Base-by-base conservation (phyloP, 2,888 invertebrate species). In the Blastobasis adustella region DNA sequence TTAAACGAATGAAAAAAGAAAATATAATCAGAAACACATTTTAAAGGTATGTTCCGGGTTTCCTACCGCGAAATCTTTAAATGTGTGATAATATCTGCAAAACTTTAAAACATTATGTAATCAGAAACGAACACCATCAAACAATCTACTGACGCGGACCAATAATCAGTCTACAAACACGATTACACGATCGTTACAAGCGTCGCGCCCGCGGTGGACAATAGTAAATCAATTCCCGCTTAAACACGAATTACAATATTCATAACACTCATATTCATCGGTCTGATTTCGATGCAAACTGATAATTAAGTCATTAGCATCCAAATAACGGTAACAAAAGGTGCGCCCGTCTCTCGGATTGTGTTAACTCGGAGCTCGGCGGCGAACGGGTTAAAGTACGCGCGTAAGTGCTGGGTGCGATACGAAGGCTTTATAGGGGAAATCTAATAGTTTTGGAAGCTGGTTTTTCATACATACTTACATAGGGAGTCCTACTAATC, bases 291-390 rank as follows among this genome's bases (percentile, higher is more conserved):
- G 54, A 52, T 58, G 59, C 69, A 85, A 85, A 80, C 73, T 76
- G 80, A 74, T 85, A 83, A 86, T 86, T 79, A 85, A 85, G 76
- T 69, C 69, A 85, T 87, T 88, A 86, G 71, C 85, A 88, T 87
- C 77, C 81, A 82, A 87, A 87, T 85, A 76, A 80, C 76, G 63
- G 69, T 69, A 69, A 82, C 82, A 83, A 85, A 83, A 84, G 82
- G 82, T 82, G 76, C 61, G 63, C 57, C 55, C 56, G 61, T 54
- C 59, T 56, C 58, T 65, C 63, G 62, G 66, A 67, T 76, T 68
- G 60, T 59, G 72, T 74, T 75, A 69, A 65, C 72, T 61, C 65
- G 60, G 60, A 59, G 59, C 49, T 55, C 54, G 4, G 42, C 42
- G 9, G 42, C 42, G 57, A 59, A 63, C 50, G 45, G 50, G 48